Percentiles rank a stretch among this genome's conserved stretches.
These are phyloP conservation scores for Drosophila cognata DNA, from an alignment of 2,888 invertebrate genomes.

Conservation along the genomic window DNA sequence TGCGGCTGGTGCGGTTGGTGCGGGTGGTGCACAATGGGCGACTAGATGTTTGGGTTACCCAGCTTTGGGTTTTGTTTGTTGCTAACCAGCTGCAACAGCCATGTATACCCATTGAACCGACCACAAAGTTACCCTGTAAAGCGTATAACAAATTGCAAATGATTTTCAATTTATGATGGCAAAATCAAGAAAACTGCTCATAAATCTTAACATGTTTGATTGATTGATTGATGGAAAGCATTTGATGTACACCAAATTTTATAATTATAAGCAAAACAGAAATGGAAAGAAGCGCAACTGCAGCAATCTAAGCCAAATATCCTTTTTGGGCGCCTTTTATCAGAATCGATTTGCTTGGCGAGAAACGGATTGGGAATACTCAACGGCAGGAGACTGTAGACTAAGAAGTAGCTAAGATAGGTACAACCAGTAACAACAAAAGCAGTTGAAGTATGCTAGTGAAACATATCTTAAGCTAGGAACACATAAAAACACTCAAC, in stretches of 20 bases:
- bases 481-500: background rate
- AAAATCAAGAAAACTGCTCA: background rate
- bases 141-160: background rate
- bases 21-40: background rate
- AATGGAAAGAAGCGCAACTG: background rate
- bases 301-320: background rate
- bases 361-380: background rate
- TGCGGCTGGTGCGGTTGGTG: background rate
- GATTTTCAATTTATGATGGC: background rate
- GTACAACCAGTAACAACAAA: background rate
- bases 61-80: background rate
- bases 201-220: background rate
- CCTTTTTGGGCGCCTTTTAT: too few relatives aligned
- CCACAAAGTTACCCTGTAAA: slow-evolving; percentile 3
- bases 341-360: too few relatives aligned
- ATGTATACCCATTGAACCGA: background rate
- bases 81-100: slow-evolving; percentile 4
- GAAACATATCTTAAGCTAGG: background rate
- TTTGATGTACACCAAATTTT: background rate
- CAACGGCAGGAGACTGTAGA: background rate
- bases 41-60: slow-evolving; percentile 6
- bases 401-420: background rate
- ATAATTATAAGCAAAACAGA: background rate
- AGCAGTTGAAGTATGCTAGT: background rate
- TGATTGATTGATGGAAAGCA: background rate